Evolutionary conservation across 2,797 vertebrate species (phyloP).

Genomic region (Sciaenops ocellatus): DNA sequence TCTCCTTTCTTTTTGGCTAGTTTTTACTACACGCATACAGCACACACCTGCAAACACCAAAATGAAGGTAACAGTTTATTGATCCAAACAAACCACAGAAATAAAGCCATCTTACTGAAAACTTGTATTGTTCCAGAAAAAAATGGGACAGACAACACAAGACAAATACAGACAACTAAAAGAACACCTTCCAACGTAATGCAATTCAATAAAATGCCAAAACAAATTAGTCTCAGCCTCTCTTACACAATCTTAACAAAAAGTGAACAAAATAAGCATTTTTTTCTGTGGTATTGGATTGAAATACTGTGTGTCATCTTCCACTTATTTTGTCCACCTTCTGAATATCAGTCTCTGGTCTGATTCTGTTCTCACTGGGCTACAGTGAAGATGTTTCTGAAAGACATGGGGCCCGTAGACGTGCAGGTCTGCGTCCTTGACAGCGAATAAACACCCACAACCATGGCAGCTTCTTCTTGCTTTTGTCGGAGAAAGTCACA

Average conservation of each 20-base stretch:
- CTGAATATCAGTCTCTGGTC: slow-evolving; percentile 29
- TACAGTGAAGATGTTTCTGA: slow-evolving; percentile 22
- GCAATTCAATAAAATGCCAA: slow-evolving; percentile 18
- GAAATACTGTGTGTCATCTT: slow-evolving; percentile 11
- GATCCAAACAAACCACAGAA: slow-evolving; percentile 43
- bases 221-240: slow-evolving; percentile 9
- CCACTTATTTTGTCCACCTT: slow-evolving; percentile 21
- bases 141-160: not conserved
- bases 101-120: slow-evolving; percentile 30
- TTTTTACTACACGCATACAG: slow-evolving; percentile 29
- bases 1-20: slow-evolving; percentile 9
- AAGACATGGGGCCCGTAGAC: slow-evolving; percentile 16
- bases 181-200: slow-evolving; percentile 7
- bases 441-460: slow-evolving; percentile 24
- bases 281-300: not conserved
- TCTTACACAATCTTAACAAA: slow-evolving; percentile 8
- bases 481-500: slow-evolving; percentile 64
- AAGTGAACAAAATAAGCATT: slow-evolving; percentile 12
- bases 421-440: slow-evolving; percentile 40
- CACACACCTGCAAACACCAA: slow-evolving; percentile 20
- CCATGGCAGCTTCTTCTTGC: slow-evolving; percentile 29
- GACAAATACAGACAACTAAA: slow-evolving; percentile 3
- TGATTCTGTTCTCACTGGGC: not conserved
- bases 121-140: not conserved
- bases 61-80: slow-evolving; percentile 33